phyloP scores from a whole-genome alignment of 2,888 invertebrate species.

The Plemyria rubiginata region DNA sequence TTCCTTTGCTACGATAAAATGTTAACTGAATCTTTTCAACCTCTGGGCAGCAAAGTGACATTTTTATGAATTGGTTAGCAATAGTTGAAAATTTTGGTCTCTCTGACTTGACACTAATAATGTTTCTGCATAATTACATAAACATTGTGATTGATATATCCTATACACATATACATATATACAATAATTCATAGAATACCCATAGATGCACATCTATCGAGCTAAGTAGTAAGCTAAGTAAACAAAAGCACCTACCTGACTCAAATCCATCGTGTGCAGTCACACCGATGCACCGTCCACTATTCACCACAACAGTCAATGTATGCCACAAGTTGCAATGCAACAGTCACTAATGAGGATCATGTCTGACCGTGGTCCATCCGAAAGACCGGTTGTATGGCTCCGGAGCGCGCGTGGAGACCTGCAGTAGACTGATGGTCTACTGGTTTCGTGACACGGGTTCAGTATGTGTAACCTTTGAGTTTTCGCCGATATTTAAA shows the following conservation, averaged over 20 bases:
- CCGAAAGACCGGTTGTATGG: neutral
- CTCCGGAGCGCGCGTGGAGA: neutral
- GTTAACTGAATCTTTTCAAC: too few relatives aligned
- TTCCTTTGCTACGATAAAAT: too few relatives aligned
- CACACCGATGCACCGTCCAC: conserved; percentile 22
- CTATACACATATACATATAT: too few relatives aligned
- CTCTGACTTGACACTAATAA: too few relatives aligned
- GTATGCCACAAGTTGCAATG: neutral
- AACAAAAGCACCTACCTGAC: conserved; percentile 56
- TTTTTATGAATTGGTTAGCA: too few relatives aligned
- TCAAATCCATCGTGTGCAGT: conserved; percentile 57
- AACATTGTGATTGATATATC: too few relatives aligned
- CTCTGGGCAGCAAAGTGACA: too few relatives aligned
- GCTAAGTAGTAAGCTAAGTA: neutral
- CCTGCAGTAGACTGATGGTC: neutral
- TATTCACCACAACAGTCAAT: conserved; percentile 8
- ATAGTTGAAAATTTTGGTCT: too few relatives aligned
- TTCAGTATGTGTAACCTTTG: neutral
- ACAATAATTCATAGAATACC: too few relatives aligned
- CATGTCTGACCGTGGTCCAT: neutral
- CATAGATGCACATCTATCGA: neutral
- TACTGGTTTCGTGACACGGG: neutral
- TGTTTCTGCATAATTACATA: too few relatives aligned
- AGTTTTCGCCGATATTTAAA: neutral
- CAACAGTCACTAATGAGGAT: neutral